Conservation (phyloP, 2,797 vertebrate species). For the Cuculus canorus region DNA sequence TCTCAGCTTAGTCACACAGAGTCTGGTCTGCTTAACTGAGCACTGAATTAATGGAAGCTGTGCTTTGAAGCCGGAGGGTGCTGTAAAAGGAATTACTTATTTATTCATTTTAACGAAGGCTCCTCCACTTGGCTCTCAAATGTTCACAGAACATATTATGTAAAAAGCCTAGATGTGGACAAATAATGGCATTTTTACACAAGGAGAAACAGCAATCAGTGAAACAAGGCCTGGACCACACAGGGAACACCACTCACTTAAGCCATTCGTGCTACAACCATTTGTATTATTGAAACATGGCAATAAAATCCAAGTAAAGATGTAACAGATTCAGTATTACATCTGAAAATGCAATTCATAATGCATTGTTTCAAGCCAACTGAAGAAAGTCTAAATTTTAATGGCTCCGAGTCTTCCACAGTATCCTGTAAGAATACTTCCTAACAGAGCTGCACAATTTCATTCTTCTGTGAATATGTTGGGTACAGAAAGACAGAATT, state of each 20-base stretch:
- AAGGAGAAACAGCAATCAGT: neutral
- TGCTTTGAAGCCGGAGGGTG: neutral
- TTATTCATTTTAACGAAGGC: neutral
- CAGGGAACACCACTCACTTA: neutral
- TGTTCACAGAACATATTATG: neutral
- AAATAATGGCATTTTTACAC: neutral
- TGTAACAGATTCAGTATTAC: neutral
- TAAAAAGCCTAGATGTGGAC: neutral
- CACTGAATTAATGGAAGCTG: neutral
- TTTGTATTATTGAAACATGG: neutral
- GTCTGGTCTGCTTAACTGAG: neutral
- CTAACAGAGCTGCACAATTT: neutral
- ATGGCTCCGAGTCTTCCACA: neutral
- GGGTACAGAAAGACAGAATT: neutral
- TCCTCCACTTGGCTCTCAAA: neutral
- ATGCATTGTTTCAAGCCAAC: neutral
- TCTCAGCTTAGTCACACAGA: neutral
- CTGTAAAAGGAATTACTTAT: neutral
- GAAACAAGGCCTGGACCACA: neutral
- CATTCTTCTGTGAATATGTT: neutral
- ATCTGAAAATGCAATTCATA: neutral
- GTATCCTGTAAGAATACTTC: neutral
- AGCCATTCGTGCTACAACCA: neutral
- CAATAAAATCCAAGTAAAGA: neutral
- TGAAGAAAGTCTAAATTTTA: neutral